Conservation (phyloP, 2,797 vertebrate species). For the Semotilus atromaculatus region DNA sequence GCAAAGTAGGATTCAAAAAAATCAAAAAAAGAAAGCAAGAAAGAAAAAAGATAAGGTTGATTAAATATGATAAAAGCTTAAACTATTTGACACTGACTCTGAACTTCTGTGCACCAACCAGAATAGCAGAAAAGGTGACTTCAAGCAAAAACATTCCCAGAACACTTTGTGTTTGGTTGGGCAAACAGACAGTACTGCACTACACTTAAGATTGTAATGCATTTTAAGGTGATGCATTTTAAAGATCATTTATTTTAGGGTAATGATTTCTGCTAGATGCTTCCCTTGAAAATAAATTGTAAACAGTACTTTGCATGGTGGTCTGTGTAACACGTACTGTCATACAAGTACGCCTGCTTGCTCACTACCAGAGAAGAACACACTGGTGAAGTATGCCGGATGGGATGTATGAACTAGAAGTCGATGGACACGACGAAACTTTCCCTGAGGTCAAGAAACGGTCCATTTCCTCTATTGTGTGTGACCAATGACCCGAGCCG, state of each 20-base stretch:
- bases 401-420: background rate
- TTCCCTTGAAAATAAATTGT: background rate
- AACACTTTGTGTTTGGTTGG: background rate
- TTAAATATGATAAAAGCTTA: background rate
- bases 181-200: background rate
- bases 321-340: background rate
- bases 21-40: too few relatives aligned
- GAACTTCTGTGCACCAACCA: background rate
- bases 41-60: background rate
- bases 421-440: background rate
- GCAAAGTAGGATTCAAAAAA: too few relatives aligned
- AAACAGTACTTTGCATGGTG: background rate
- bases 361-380: background rate
- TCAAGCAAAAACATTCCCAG: background rate
- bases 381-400: background rate
- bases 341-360: background rate
- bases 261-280: background rate
- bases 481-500: background rate
- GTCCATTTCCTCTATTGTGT: slow-evolving; percentile 2
- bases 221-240: background rate
- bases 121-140: background rate
- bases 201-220: background rate
- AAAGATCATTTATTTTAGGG: background rate
- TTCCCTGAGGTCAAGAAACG: slow-evolving; percentile 4
- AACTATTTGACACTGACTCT: background rate